These are phyloP conservation scores for Anguilla rostrata DNA, from an alignment of 2,113 vertebrate species.

Conservation along the genomic window DNA sequence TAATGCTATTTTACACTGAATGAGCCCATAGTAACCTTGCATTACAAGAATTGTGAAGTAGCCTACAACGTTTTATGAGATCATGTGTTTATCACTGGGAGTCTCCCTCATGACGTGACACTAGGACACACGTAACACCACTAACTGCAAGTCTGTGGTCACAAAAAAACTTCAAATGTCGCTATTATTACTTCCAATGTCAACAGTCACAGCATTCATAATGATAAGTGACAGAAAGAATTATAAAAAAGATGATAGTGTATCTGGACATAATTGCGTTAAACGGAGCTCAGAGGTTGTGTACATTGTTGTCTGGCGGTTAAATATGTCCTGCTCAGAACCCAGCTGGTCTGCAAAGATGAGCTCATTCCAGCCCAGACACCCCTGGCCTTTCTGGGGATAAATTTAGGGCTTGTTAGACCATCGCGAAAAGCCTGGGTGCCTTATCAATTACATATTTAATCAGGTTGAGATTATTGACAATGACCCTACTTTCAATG, in stretches of 20 bases:
- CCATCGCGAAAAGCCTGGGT: constrained; percentile 40
- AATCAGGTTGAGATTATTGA: constrained; percentile 47
- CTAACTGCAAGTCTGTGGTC: not conserved
- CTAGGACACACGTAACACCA: not conserved
- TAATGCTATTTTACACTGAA: not conserved
- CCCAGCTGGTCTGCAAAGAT: constrained; percentile 55
- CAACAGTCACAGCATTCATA: not conserved
- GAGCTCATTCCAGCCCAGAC: constrained; percentile 51
- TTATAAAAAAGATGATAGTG: constrained; percentile 2
- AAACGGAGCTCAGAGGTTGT: constrained; percentile 15
- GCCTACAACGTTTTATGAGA: not conserved
- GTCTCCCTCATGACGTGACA: not conserved
- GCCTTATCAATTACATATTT: constrained; percentile 60
- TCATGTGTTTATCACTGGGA: not conserved
- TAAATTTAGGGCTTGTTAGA: constrained; percentile 55
- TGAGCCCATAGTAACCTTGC: not conserved
- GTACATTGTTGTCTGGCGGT: constrained; percentile 47
- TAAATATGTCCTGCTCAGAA: constrained; percentile 52
- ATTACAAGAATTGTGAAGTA: not conserved
- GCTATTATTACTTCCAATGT: not conserved
- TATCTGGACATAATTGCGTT: not conserved
- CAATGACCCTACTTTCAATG: constrained; percentile 41
- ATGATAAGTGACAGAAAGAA: not conserved
- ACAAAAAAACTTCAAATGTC: not conserved
- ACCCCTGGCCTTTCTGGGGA: constrained; percentile 53